Conservation (phyloP, 2,113 vertebrate genomes). For the Thinocorus orbignyianus region DNA sequence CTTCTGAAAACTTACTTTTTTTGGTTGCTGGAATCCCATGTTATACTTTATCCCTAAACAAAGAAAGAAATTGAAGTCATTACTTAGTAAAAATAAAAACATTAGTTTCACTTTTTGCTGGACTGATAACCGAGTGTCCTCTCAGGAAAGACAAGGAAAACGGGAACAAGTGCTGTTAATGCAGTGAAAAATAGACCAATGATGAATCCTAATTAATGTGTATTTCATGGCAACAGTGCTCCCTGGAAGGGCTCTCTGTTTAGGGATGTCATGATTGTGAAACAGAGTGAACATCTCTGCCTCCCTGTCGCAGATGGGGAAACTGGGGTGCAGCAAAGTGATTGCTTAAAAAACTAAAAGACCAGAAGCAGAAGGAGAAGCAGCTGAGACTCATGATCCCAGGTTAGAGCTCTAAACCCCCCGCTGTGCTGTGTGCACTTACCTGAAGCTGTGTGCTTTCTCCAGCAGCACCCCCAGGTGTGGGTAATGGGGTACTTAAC, state of each 20-base stretch:
- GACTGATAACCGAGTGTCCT: neutral
- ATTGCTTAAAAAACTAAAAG: neutral
- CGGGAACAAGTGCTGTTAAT: neutral
- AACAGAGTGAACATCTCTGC: neutral
- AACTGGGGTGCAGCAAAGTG: neutral
- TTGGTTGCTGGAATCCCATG: constrained; percentile 69
- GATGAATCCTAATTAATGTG: neutral
- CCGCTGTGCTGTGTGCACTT: neutral
- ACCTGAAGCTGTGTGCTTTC: neutral
- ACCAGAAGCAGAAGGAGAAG: neutral
- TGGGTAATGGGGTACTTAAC: neutral
- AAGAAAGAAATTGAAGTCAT: constrained; percentile 51
- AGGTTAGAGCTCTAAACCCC: neutral
- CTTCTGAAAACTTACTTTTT: constrained; percentile 71
- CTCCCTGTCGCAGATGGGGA: neutral
- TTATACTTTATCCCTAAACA: constrained; percentile 78
- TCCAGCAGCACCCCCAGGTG: neutral
- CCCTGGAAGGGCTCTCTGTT: neutral
- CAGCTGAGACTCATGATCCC: neutral
- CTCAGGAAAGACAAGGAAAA: neutral
- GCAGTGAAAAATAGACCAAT: neutral
- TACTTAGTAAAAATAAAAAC: neutral
- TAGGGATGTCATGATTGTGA: neutral
- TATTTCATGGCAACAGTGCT: neutral
- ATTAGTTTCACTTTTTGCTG: neutral